Evolutionary conservation across 2,888 invertebrate genomes (phyloP).

Genomic region (Caenorhabditis auriculariae): DNA sequence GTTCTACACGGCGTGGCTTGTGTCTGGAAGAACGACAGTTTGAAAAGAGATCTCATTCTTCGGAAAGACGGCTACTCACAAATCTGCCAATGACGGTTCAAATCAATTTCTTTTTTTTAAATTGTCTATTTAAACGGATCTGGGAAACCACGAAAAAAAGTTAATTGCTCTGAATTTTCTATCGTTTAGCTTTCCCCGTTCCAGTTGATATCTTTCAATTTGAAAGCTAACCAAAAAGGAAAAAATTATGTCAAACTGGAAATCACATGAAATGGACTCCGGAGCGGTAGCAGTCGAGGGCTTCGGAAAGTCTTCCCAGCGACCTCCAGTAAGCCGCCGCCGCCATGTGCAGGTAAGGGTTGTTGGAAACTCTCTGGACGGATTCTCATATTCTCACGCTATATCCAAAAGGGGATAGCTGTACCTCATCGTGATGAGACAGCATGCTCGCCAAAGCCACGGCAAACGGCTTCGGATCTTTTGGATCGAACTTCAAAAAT

Average conservation of each 20-base stretch:
- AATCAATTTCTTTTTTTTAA: no score
- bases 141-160: no score
- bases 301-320: conserved; percentile 26
- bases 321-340: conserved; percentile 40
- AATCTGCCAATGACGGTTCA: no score
- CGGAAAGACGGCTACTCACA: no score
- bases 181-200: no score
- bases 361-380: conserved; percentile 27
- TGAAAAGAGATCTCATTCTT: background rate
- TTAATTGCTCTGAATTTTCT: no score
- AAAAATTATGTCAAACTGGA: no score
- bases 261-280: conserved; percentile 18
- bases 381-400: background rate
- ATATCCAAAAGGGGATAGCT: background rate
- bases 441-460: conserved; percentile 19
- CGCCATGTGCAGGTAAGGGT: conserved; percentile 32
- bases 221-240: no score
- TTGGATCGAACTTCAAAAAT: background rate
- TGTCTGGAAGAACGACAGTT: background rate
- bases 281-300: conserved; percentile 28
- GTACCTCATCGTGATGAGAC: conserved; percentile 17
- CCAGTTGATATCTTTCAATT: no score
- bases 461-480: background rate
- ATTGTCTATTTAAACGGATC: no score
- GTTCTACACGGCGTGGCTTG: no score